Evolutionary conservation across 2,797 vertebrate genomes (phyloP), one percentile per base, ranked within the genome.

Genomic region (Poecile montanus): DNA sequence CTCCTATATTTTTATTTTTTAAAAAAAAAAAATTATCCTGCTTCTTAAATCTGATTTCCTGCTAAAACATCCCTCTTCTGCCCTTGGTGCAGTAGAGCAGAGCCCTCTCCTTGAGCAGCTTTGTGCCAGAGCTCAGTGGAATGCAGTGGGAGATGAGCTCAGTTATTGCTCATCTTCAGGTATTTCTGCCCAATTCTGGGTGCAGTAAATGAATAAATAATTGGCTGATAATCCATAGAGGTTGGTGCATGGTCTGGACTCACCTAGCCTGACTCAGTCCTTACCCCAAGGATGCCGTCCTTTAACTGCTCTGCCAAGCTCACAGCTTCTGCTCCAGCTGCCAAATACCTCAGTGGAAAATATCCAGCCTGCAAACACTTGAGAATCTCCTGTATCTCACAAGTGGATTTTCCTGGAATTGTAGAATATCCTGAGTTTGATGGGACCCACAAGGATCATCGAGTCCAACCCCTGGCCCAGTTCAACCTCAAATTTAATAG

Each of bases 141-240:
- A 21, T 0, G 1, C 2, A 4, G 20, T 10, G 57, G 61, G 50
- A 65, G 42, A 51, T 29, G 38, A 80, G 16, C 72, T 61, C 80
- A 47, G 51, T 47, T 47, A 13, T 25, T 90, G 60, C 60, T 72
- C 47, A 16, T 62, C 57, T 40, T 47, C 50, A 7, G 42, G 16
- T 32, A 17, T 40, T 61, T 70, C 73, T 78, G 58, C 40, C 44
- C 47, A 32, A 3, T 53, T 36, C 66, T 82, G 29, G 61, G 32
- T 42, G 73, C 65, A 27, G 16, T 17, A 32, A 56, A 57, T 11
- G 23, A 25, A n/a, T 2, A 5, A 19, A 14, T 2, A 29, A 40
- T 40, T 40, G 17, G 12, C 9, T 34, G 22, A 4, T 17, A 26
- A 44, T 16, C 47, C 21, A 2, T 1, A 1, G 1, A 7, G 36